phyloP scores from a whole-genome alignment of 2,113 vertebrate genomes.

The Pygoscelis adeliae region DNA sequence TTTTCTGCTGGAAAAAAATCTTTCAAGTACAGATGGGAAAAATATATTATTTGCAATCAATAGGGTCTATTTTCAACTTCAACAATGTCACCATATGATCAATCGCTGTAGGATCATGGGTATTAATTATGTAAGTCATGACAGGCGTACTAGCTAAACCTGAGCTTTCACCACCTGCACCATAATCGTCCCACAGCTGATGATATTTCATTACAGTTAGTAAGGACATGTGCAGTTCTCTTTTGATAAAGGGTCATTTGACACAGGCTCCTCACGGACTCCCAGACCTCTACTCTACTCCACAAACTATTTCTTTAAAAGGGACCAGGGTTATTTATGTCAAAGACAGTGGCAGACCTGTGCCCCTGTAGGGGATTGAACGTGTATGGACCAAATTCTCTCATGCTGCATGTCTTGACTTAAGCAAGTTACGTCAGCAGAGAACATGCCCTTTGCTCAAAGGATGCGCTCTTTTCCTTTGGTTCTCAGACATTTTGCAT shows the following conservation, averaged over 20 bases:
- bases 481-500: background rate
- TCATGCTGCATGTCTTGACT: background rate
- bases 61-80: background rate
- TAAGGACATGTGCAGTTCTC: background rate
- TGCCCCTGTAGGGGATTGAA: background rate
- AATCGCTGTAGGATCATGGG: background rate
- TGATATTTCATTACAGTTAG: background rate
- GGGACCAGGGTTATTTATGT: background rate
- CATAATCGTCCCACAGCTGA: background rate
- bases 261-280: background rate
- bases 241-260: background rate
- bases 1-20: background rate
- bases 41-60: background rate
- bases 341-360: background rate
- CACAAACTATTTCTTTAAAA: background rate
- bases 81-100: background rate
- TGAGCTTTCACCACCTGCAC: background rate
- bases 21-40: background rate
- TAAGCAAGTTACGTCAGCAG: background rate
- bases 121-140: background rate
- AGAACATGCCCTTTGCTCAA: background rate
- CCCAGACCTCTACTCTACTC: background rate
- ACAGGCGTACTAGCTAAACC: background rate
- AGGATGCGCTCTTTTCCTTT: background rate
- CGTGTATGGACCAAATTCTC: background rate